Percentiles rank a stretch among this genome's conserved stretches.
These are phyloP conservation scores for Euclidia mi DNA, from an alignment of 2,888 invertebrate genomes.

Conservation along the genomic window DNA sequence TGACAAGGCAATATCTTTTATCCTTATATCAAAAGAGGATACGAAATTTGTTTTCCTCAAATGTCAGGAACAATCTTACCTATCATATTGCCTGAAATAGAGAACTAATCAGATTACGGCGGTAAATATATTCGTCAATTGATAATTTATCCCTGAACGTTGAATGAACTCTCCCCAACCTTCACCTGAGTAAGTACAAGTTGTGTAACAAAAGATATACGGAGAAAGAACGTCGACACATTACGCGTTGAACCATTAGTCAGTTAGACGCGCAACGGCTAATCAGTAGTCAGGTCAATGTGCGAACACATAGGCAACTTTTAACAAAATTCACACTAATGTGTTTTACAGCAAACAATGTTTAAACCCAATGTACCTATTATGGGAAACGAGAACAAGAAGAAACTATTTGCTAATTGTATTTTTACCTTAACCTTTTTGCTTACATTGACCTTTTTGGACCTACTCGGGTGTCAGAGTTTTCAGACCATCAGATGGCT, in stretches of 20 bases:
- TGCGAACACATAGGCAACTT: constrained; percentile 9
- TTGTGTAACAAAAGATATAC: constrained; percentile 15
- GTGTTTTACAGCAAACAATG: no score
- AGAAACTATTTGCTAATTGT: no score
- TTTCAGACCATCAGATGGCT: no score
- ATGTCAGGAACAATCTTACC: background rate
- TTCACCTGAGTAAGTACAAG: no score
- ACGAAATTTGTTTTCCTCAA: background rate
- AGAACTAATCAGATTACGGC: background rate
- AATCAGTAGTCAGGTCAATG: constrained; percentile 17
- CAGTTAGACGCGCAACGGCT: constrained; percentile 7
- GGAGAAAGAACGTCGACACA: constrained; percentile 9
- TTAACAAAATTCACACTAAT: background rate
- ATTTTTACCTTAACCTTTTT: no score
- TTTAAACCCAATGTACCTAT: no score
- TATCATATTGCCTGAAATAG: background rate
- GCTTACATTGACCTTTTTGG: no score
- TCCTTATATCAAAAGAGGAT: constrained; percentile 23
- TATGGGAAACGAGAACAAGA: no score
- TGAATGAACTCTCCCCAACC: background rate
- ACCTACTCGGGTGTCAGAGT: no score
- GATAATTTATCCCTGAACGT: background rate
- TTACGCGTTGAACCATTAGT: constrained; percentile 20
- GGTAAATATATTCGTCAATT: background rate
- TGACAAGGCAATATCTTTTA: constrained; percentile 19